Percentiles rank a stretch among this genome's conserved stretches.
These are phyloP conservation scores for Leptarthrus brevirostris DNA, from an alignment of 2,888 invertebrate genomes.

Conservation along the genomic window DNA sequence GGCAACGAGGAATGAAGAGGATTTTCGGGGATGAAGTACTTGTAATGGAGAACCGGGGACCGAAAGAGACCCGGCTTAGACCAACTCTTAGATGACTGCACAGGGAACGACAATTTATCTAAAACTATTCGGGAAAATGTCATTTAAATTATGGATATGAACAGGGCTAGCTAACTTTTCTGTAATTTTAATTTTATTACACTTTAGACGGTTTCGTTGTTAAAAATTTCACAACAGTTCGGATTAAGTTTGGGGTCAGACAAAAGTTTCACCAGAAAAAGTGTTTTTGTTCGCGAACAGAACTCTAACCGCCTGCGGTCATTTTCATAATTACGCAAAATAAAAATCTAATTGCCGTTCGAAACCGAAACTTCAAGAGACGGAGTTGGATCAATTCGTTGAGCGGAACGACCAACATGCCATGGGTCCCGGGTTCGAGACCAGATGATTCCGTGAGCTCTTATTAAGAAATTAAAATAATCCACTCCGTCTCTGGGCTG, in stretches of 20 bases:
- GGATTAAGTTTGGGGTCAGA: neutral
- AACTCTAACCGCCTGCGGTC: too few relatives aligned
- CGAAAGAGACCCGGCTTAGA: conserved; percentile 20
- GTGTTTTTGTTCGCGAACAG: too few relatives aligned
- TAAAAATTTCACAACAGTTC: neutral
- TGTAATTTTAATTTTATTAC: conserved; percentile 28
- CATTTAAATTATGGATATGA: conserved; percentile 37
- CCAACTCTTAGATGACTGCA: conserved; percentile 21
- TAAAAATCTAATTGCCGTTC: too few relatives aligned
- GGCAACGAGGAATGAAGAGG: neutral
- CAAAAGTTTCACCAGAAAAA: neutral
- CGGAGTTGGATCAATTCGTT: too few relatives aligned
- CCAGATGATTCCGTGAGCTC: too few relatives aligned
- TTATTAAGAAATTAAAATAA: too few relatives aligned
- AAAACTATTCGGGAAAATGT: conserved; percentile 42
- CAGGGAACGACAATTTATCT: conserved; percentile 35
- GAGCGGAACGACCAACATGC: too few relatives aligned
- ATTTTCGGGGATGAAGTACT: conserved; percentile 27
- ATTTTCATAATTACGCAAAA: too few relatives aligned
- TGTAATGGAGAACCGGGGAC: conserved; percentile 28
- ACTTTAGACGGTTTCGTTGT: conserved; percentile 27
- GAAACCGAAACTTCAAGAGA: too few relatives aligned
- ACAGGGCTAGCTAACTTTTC: conserved; percentile 20
- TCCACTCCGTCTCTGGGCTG: too few relatives aligned
- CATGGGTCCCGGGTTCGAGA: too few relatives aligned